Evolutionary conservation across 2,888 invertebrate species (phyloP).

Genomic region (Mesorhabditis sp.): DNA sequence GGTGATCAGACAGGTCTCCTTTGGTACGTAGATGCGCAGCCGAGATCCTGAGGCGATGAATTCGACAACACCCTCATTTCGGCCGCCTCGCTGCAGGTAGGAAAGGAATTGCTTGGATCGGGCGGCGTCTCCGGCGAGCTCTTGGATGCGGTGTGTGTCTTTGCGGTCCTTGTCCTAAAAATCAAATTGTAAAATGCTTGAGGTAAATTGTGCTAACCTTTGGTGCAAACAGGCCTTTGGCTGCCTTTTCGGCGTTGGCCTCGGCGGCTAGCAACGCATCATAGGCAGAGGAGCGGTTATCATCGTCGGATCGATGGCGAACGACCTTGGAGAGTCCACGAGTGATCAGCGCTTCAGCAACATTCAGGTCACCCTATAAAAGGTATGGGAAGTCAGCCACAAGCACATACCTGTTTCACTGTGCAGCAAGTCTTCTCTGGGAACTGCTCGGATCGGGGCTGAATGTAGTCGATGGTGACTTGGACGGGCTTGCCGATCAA

Average conservation of each 20-base stretch:
- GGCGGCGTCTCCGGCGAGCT: slow-evolving; percentile 46
- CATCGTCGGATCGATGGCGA: slow-evolving; percentile 85
- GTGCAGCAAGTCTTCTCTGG: slow-evolving; percentile 93
- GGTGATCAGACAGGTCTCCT: slow-evolving; percentile 88
- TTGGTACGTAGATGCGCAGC: slow-evolving; percentile 84
- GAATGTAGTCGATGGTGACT: slow-evolving; percentile 89
- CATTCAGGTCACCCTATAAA: slow-evolving; percentile 65
- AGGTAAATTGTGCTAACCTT: slow-evolving; percentile 25
- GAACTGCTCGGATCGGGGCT: slow-evolving; percentile 85
- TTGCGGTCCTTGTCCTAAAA: neutral
- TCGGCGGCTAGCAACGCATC: slow-evolving; percentile 89
- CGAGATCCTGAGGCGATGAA: slow-evolving; percentile 95
- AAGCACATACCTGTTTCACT: slow-evolving; percentile 72
- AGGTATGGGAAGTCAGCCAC: neutral
- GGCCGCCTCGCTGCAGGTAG: slow-evolving; percentile 81
- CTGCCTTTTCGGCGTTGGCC: slow-evolving; percentile 81
- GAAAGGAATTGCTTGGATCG: slow-evolving; percentile 75
- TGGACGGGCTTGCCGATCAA: slow-evolving; percentile 82
- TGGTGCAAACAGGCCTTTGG: slow-evolving; percentile 73
- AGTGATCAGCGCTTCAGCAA: slow-evolving; percentile 74
- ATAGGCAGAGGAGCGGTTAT: slow-evolving; percentile 74
- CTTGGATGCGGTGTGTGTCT: slow-evolving; percentile 38
- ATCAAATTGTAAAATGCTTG: neutral
- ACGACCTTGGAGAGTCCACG: slow-evolving; percentile 87
- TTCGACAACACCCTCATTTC: slow-evolving; percentile 87